These are phyloP conservation scores for Cerastis leucographa DNA, from an alignment of 2,888 invertebrate species.

Conservation along the genomic window DNA sequence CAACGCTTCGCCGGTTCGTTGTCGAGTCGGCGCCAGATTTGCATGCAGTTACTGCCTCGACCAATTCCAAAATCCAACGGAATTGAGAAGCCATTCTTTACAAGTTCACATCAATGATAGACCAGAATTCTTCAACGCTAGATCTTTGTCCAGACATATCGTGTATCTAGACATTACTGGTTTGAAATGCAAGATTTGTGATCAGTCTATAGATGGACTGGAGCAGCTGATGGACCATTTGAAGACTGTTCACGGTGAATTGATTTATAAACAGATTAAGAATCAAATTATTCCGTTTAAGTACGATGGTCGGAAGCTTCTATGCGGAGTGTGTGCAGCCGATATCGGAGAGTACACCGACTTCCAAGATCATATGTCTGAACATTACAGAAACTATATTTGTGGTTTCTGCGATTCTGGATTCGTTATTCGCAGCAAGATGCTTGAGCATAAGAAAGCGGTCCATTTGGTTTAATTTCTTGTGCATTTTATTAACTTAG, in stretches of 20 bases:
- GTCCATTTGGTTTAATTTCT: conserved; percentile 72
- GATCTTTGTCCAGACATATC: conserved; percentile 76
- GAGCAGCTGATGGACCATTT: conserved; percentile 79
- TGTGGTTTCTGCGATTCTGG: conserved; percentile 81
- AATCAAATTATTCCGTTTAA: conserved; percentile 80
- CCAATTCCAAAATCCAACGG: conserved; percentile 76
- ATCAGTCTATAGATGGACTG: conserved; percentile 68
- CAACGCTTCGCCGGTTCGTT: conserved; percentile 81
- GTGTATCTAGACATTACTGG: conserved; percentile 81
- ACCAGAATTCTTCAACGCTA: conserved; percentile 75
- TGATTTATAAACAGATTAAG: conserved; percentile 79
- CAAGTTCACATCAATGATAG: conserved; percentile 70
- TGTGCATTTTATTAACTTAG: neutral
- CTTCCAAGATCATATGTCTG: conserved; percentile 82
- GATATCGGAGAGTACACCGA: conserved; percentile 71
- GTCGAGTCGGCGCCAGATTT: conserved; percentile 74
- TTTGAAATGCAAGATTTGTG: conserved; percentile 77
- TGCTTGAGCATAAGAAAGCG: conserved; percentile 77
- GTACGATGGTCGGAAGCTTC: conserved; percentile 64
- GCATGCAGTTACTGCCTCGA: conserved; percentile 81
- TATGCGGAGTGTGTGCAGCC: conserved; percentile 71
- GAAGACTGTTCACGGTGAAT: conserved; percentile 73
- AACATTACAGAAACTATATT: conserved; percentile 81
- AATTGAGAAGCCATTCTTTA: conserved; percentile 77
- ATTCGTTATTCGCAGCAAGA: conserved; percentile 73